A percentile compares a stretch with the other conserved stretches of the same genome.
phyloP scores from a whole-genome alignment of 2,113 vertebrate genomes.

The Cochlearius cochlearius region DNA sequence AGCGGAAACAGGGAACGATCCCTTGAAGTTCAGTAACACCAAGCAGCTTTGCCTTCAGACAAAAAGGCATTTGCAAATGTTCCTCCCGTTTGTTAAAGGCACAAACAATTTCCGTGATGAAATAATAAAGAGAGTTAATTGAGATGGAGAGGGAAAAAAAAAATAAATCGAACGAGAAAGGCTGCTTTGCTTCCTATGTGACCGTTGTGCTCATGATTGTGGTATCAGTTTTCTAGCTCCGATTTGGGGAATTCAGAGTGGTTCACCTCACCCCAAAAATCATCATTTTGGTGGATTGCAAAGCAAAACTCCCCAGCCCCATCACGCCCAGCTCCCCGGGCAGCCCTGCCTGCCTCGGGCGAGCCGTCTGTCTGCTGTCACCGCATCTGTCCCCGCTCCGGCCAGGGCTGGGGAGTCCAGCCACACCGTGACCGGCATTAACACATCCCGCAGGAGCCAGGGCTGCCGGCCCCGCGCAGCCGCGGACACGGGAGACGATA shows the following conservation, averaged over 20 bases:
- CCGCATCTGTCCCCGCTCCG: accelerated
- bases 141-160: neutral
- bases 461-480: neutral
- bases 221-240: neutral
- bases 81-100: slow-evolving; percentile 37
- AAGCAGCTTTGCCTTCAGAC: slow-evolving; percentile 52
- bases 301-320: neutral
- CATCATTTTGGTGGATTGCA: neutral
- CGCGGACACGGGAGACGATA: neutral
- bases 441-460: neutral
- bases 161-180: neutral
- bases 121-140: slow-evolving; percentile 60
- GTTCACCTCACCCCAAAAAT: neutral
- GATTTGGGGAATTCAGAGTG: neutral
- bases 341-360: accelerated
- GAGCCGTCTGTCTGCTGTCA: neutral
- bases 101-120: slow-evolving; percentile 49
- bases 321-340: accelerated
- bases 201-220: accelerated
- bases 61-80: slow-evolving; percentile 50
- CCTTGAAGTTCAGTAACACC: slow-evolving; percentile 56
- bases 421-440: neutral
- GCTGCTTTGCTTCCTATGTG: neutral
- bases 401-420: accelerated
- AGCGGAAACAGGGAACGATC: neutral